Evolutionary conservation across 1,140 invertebrate genomes (phyloP), one percentile per base, ranked within the genome.

Genomic region (Drosophila erecta): DNA sequence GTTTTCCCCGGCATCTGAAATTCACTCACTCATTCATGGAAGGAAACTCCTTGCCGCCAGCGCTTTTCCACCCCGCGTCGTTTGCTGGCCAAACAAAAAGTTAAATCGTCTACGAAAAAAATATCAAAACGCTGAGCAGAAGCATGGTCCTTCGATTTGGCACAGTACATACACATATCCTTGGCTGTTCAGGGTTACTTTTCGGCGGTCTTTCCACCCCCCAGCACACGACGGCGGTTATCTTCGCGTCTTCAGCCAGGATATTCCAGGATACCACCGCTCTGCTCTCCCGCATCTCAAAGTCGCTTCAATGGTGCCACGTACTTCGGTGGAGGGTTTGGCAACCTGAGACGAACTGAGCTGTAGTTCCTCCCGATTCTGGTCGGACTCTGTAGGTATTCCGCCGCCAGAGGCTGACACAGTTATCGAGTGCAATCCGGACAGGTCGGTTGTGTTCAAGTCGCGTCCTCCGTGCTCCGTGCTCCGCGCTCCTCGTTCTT

Each of bases 371-470:
- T 55, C 33, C 44, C 20, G 49, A 22, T 37, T 17, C 35, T 40
- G 35, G 1, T 53, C 20, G 41, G 75, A 78, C 75, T 80, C 61
- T 66, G 37, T 44, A 64, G 72, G 81, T 67, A 90, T 90, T 90
- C 85, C 86, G 60, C 50, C 51, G 81, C 74, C 78, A 58, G 50
- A 69, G 60, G 46, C 73, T 91, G 90, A 91, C 90, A 91, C 90
- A 91, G 90, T 91, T 91, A 90, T 90, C 76, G 84, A 86, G 83
- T 91, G 90, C 83, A 91, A 89, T 91, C 77, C 90, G 76, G 64
- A 76, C 80, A 84, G 89, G 90, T 89, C 90, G 90, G 90, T 85
- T 85, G 90, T 91, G 80, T 89, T 44, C 3, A 11, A 38, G 46
- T 51, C 35, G 35, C 35, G 35, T 37, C 12, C 35, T 37, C 37